Evolutionary conservation across 2,888 invertebrate genomes (phyloP), one percentile per base, ranked within the genome.

Genomic region (Athetis lepigone): DNA sequence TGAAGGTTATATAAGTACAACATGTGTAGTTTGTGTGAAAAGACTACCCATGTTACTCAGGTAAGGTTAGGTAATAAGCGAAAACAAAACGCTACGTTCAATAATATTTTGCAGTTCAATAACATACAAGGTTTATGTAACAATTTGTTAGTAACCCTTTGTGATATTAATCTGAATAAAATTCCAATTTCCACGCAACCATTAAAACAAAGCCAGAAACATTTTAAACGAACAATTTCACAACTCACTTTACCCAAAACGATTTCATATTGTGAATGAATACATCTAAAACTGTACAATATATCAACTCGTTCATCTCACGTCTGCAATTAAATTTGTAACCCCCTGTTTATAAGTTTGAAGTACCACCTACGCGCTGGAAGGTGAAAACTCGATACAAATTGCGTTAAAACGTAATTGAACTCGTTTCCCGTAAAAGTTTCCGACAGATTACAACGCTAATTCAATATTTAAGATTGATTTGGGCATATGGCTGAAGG

Each of bases 381-480:
- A 88, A 94, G 92, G 93, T 93, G 93, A 90, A 93, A 92, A 92
- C 89, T 90, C 90, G 90, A 87, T 91, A 92, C 92, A 94, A 95
- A 94, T 94, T 94, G 93, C 83, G 90, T 94, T 94, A 93, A 92
- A 94, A 90, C 87, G 94, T 93, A 94, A 95, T 94, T 92, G 92
- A 93, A 93, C 92, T 92, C 92, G 92, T 93, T 92, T 93, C 90
- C 90, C 90, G 91, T 89, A 87, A 92, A 94, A 94, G 86, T 94
- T 94, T 92, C 89, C 90, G 92, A 90, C 90, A 86, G 91, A 94
- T 95, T 94, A 94, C 92, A 89, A 86, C 79, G 89, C 90, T 94
- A 95, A 95, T 94, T 95, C 93, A 94, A 95, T 95, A 94, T 94
- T 93, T 93, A 92, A 93, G 94, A 95, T 95, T 95, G 95, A 94